Conservation (phyloP, 2,797 vertebrate genomes). For the Tamandua tetradactyla region DNA sequence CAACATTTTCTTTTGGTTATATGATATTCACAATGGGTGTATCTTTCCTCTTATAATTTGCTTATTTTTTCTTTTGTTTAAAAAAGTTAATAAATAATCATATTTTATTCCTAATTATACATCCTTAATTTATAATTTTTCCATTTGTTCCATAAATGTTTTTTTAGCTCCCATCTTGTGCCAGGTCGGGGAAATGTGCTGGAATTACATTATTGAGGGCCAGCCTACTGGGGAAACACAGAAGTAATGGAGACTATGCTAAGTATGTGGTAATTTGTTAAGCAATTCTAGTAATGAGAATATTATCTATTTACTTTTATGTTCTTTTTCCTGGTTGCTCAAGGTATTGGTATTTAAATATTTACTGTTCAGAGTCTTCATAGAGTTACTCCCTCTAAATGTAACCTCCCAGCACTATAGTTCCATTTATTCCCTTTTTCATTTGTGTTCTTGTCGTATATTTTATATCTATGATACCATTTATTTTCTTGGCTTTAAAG, state of each 20-base stretch:
- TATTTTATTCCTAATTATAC: no score
- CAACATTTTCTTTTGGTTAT: not conserved
- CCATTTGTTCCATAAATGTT: conserved; percentile 28
- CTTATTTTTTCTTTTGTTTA: not conserved
- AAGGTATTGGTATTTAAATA: not conserved
- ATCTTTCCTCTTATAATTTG: not conserved
- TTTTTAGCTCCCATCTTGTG: not conserved
- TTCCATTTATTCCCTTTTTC: not conserved
- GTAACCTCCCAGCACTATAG: not conserved
- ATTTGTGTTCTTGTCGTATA: not conserved
- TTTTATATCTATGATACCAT: not conserved
- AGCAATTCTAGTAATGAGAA: not conserved
- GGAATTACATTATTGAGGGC: not conserved
- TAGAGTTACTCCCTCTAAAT: conserved; percentile 1
- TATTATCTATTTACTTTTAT: conserved; percentile 12
- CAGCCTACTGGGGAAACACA: not conserved
- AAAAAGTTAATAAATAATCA: no score
- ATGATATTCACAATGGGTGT: not conserved
- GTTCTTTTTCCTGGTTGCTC: not conserved
- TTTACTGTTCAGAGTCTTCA: not conserved
- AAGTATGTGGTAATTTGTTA: not conserved
- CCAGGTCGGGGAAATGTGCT: not conserved
- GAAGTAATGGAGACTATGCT: not conserved
- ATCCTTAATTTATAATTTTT: not conserved
- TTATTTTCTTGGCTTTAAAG: not conserved